Conservation (phyloP, 2,113 vertebrate species). For the Archilochus colubris region DNA sequence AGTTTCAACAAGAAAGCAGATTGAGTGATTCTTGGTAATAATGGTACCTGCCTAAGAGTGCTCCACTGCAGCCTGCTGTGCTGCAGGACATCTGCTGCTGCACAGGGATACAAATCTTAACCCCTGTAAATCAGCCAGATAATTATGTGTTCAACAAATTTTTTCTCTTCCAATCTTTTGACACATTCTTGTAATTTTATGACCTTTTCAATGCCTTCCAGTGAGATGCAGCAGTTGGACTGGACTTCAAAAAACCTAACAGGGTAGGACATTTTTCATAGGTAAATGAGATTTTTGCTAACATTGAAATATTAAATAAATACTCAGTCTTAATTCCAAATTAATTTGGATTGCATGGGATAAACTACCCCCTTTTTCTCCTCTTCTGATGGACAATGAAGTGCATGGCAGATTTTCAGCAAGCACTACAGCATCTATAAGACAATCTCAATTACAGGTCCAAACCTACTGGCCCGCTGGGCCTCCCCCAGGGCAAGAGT, state of each 20-base stretch:
- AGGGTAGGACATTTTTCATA: neutral
- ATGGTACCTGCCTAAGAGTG: neutral
- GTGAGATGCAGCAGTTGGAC: neutral
- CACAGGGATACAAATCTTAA: neutral
- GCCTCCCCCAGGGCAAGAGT: neutral
- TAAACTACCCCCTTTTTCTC: neutral
- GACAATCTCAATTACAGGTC: neutral
- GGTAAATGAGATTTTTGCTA: neutral
- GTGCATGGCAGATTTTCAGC: neutral
- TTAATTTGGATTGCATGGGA: neutral
- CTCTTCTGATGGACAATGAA: neutral
- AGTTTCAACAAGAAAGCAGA: slow-evolving; percentile 37
- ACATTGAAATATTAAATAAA: neutral
- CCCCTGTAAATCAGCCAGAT: neutral
- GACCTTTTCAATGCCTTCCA: neutral
- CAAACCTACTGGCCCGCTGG: neutral
- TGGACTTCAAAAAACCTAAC: neutral
- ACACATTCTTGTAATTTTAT: neutral
- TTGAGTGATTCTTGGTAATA: slow-evolving; percentile 1
- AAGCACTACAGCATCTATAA: neutral
- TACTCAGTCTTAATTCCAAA: neutral
- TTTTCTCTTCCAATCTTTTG: neutral
- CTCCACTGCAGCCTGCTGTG: neutral
- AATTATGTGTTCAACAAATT: neutral
- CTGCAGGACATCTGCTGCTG: neutral